Evolutionary conservation across 1,140 invertebrate genomes (phyloP), one percentile per base, ranked within the genome.

Genomic region (Monochamus saltuarius): DNA sequence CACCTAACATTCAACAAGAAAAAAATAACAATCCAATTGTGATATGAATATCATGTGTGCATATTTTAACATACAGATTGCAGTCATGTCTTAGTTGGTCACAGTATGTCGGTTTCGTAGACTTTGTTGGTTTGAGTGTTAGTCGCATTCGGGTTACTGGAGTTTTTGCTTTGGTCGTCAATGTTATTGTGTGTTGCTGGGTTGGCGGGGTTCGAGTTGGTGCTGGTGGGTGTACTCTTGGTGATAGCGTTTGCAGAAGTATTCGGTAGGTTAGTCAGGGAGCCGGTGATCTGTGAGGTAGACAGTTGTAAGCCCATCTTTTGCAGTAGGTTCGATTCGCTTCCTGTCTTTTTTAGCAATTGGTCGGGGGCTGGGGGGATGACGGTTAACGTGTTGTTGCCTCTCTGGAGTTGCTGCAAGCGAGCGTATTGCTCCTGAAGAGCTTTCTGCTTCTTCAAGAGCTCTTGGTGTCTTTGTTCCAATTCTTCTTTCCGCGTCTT

Each of bases 41-140:
- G 63, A 65, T 65, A 65, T 65, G 63, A 42, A 56, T 57, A 54
- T 45, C 42, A 53, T 22, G 17, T 51, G 49, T 50, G 40, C 14
- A 17, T 22, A 14, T 22, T 53, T 52, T 59, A 74, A 74, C 66
- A 73, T 64, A 69, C 68, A 62, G 60, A 61, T 61, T 67, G 69
- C 57, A 69, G 49, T 55, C 59, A 57, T 59, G 59, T 63, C 55
- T 63, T 60, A 61, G 17, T 55, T 54, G 79, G 83, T 85, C 83
- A 92, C 85, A 94, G 88, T 82, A 94, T 93, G 75, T 94, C 91
- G 68, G 91, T 92, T 79, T 94, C 90, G 76, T 92, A 92, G 67
- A 92, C 85, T 76, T 90, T 89, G 73, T 83, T 88, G n/a, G 80
- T 84, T 61, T 82, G 87, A 16, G 82, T 83, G 11, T 64, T 53